Percentiles rank a stretch among this genome's conserved stretches.
Evolutionary conservation across 2,113 vertebrate genomes (phyloP).

Genomic region (Tachysurus vachellii): DNA sequence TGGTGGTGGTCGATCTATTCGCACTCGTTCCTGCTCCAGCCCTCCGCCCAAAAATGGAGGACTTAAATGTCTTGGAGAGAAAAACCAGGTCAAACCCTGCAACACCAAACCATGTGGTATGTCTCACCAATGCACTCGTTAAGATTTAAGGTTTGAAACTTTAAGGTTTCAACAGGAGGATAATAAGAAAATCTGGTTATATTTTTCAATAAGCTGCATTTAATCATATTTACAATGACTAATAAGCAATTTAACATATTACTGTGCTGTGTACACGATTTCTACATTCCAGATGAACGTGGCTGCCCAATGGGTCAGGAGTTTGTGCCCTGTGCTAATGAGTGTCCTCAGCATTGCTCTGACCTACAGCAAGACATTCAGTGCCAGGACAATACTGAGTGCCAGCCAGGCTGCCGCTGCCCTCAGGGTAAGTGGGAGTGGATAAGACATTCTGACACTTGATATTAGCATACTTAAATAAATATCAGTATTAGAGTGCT

Average conservation of each 20-base stretch:
- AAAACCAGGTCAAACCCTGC: constrained; percentile 81
- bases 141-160: not conserved
- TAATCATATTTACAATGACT: not conserved
- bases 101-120: constrained; percentile 83
- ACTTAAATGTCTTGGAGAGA: constrained; percentile 77
- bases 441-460: not conserved
- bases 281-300: constrained; percentile 65
- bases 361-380: constrained; percentile 83
- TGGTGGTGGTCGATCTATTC: constrained; percentile 79
- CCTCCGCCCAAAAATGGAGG: constrained; percentile 90
- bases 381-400: constrained; percentile 71
- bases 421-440: constrained; percentile 66
- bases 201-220: too few species aligned
- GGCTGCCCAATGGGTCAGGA: constrained; percentile 77
- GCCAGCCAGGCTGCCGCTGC: constrained; percentile 82
- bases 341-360: constrained; percentile 81
- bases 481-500: not conserved
- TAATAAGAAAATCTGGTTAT: not conserved
- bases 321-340: constrained; percentile 75
- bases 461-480: not conserved
- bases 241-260: not conserved
- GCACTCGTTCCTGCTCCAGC: constrained; percentile 81
- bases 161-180: too few species aligned
- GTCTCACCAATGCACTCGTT: constrained; percentile 11
- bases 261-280: not conserved